Evolutionary conservation across 2,113 vertebrate genomes (phyloP).

Genomic region (Hystrix brachyura): DNA sequence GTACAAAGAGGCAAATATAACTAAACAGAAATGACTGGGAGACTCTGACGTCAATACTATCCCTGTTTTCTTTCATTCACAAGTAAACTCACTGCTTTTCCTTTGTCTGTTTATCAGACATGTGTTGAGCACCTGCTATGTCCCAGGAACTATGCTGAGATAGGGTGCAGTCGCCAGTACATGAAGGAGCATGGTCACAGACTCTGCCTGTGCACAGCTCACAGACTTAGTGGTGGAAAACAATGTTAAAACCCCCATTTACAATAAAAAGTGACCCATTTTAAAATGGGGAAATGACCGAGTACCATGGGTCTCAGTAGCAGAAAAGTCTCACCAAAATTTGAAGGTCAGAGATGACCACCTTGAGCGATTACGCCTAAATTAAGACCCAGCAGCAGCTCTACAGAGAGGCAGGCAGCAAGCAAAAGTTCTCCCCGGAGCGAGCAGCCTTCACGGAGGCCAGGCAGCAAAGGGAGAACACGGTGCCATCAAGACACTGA

Average conservation of each 20-base stretch:
- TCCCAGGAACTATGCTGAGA: not conserved
- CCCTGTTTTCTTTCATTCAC: slow-evolving; percentile 5
- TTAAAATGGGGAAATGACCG: not conserved
- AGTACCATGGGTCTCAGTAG: not conserved
- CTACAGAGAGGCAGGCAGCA: not conserved
- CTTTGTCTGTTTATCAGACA: not conserved
- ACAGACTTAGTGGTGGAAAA: not conserved
- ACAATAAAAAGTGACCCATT: not conserved
- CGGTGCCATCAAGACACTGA: not conserved
- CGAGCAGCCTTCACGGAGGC: not conserved
- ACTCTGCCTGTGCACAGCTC: not conserved
- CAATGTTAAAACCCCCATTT: not conserved
- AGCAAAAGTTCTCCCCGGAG: not conserved
- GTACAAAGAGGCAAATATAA: not conserved
- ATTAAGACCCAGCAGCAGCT: not conserved
- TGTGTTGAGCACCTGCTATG: not conserved
- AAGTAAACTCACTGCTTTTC: not conserved
- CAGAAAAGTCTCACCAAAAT: not conserved
- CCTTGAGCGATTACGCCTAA: not conserved
- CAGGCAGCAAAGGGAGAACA: not conserved
- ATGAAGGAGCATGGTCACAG: not conserved
- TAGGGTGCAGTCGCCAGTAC: not conserved
- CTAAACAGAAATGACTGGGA: not conserved
- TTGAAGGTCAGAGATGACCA: not conserved
- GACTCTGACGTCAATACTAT: not conserved